phyloP scores from a whole-genome alignment of 2,888 invertebrate species.

The Colletes collaris region DNA sequence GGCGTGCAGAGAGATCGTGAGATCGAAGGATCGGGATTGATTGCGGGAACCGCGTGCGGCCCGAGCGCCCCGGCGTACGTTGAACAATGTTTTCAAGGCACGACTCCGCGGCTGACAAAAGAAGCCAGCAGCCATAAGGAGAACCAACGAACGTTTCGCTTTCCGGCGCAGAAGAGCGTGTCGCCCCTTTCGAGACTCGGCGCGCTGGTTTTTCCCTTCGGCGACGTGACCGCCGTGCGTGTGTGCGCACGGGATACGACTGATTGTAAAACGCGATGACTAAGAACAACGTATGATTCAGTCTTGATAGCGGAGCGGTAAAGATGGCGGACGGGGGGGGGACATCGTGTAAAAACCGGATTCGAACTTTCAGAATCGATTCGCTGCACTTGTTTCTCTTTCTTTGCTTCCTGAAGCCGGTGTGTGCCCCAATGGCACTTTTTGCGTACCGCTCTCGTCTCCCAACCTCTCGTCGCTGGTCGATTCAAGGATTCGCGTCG shows the following conservation, averaged over 20 bases:
- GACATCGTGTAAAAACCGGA: conserved; percentile 41
- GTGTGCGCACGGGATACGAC: conserved; percentile 32
- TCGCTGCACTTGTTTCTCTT: conserved; percentile 30
- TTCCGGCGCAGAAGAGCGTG: conserved; percentile 80
- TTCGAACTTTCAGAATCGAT: conserved; percentile 39
- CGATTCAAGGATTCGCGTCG: conserved; percentile 3
- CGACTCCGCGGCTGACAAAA: conserved; percentile 50
- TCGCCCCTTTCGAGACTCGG: conserved; percentile 65
- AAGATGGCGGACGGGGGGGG: conserved; percentile 44
- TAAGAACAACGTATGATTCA: conserved; percentile 56
- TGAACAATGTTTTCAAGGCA: conserved; percentile 38
- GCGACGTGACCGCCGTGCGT: conserved; percentile 49
- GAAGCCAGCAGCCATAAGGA: conserved; percentile 48
- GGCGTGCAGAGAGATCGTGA: not conserved
- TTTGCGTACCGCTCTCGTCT: not conserved
- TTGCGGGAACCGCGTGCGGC: conserved; percentile 4
- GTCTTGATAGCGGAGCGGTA: conserved; percentile 42
- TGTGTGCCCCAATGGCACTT: conserved; percentile 28
- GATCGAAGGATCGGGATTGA: conserved; percentile 31
- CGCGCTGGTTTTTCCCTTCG: conserved; percentile 53
- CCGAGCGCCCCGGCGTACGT: not conserved
- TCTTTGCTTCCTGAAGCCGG: conserved; percentile 20
- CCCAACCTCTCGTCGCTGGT: not conserved
- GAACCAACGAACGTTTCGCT: conserved; percentile 74
- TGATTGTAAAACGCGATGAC: conserved; percentile 60